phyloP scores from a whole-genome alignment of 2,888 invertebrate species.

The Petrophora chlorosata region DNA sequence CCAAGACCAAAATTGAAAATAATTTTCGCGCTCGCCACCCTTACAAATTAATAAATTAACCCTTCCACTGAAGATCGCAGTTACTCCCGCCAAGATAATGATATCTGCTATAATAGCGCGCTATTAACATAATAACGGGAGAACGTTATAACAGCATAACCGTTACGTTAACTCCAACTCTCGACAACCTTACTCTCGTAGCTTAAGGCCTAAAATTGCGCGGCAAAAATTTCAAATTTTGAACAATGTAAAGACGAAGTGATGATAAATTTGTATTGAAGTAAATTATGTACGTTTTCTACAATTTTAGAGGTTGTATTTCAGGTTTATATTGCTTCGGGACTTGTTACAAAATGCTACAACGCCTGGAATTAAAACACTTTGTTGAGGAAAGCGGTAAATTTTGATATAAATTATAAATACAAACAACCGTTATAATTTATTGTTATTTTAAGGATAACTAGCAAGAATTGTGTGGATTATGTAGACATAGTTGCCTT shows the following conservation, averaged over 20 bases:
- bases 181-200: conserved; percentile 10
- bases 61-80: conserved; percentile 45
- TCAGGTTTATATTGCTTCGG: conserved; percentile 19
- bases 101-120: conserved; percentile 54
- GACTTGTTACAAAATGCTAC: conserved; percentile 5
- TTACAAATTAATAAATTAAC: conserved; percentile 54
- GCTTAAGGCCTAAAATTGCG: conserved; percentile 18
- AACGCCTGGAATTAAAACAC: conserved; percentile 9
- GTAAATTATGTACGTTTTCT: conserved; percentile 34
- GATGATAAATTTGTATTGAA: conserved; percentile 29
- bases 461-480: no score
- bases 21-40: conserved; percentile 34
- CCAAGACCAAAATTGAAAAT: conserved; percentile 44
- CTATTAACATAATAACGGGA: conserved; percentile 60
- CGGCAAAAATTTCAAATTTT: conserved; percentile 1
- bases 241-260: conserved; percentile 29
- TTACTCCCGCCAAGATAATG: conserved; percentile 47
- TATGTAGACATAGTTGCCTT: no score
- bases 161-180: conserved; percentile 32
- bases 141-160: conserved; percentile 41
- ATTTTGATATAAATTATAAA: conserved; percentile 9
- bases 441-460: no score
- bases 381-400: conserved; percentile 1
- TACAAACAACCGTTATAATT: conserved; percentile 4
- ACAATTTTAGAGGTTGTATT: conserved; percentile 21